phyloP scores from a whole-genome alignment of 1,140 invertebrate genomes.

The Temnothorax nylanderi region DNA sequence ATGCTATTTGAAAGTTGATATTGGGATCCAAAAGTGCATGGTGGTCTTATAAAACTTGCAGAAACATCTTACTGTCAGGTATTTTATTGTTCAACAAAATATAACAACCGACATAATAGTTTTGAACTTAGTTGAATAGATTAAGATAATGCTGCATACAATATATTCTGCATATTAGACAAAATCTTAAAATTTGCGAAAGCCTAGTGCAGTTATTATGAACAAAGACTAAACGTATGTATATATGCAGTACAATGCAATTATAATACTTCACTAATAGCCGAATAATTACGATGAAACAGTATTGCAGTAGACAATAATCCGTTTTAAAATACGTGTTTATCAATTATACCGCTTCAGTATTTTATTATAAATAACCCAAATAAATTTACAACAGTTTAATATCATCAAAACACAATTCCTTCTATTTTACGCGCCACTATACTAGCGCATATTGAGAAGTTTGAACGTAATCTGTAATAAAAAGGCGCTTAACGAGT shows the following conservation, averaged over 20 bases:
- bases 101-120: conserved; percentile 76
- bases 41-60: not conserved
- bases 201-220: not conserved
- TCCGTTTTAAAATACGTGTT: not conserved
- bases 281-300: conserved; percentile 21
- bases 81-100: conserved; percentile 83
- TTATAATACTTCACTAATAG: conserved; percentile 34
- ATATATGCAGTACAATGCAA: not conserved
- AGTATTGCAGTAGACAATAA: not conserved
- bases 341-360: conserved; percentile 26
- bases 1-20: too few relatives aligned
- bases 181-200: conserved; percentile 39
- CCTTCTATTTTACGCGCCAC: not conserved
- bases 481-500: conserved; percentile 27
- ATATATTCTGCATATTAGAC: conserved; percentile 5
- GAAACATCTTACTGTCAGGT: conserved; percentile 72
- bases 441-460: not conserved
- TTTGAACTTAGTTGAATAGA: conserved; percentile 59
- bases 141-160: conserved; percentile 44
- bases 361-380: not conserved
- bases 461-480: conserved; percentile 15
- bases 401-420: conserved; percentile 26
- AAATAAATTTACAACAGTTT: conserved; percentile 30
- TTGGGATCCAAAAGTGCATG: not conserved
- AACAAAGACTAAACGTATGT: conserved; percentile 12